Conservation (phyloP, 2,113 vertebrate species). For the Stegostoma tigrinum region DNA sequence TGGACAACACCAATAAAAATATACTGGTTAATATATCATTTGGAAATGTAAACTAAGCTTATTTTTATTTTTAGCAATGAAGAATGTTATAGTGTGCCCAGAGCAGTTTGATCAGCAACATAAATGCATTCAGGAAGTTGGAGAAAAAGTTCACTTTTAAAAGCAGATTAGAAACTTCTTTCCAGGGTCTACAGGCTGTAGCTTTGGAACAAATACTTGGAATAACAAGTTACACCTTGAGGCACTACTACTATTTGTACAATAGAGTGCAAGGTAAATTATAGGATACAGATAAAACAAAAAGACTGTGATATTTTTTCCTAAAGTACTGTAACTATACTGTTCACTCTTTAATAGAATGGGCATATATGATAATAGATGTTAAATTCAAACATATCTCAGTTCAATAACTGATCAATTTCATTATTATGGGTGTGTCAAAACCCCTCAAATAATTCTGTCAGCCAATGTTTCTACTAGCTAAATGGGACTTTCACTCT, state of each 20-base stretch:
- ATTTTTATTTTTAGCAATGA: not conserved
- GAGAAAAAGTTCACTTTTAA: not conserved
- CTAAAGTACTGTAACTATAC: not conserved
- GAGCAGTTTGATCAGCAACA: not conserved
- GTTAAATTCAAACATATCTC: not conserved
- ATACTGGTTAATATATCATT: not conserved
- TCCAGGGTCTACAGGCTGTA: not conserved
- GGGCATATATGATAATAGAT: not conserved
- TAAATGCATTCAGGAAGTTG: not conserved
- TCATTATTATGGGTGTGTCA: not conserved
- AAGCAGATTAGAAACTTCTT: not conserved
- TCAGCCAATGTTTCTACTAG: not conserved
- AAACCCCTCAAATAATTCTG: not conserved
- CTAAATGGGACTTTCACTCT: not conserved
- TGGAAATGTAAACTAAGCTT: not conserved
- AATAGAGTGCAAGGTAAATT: not conserved
- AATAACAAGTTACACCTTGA: not conserved
- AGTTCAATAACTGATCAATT: not conserved
- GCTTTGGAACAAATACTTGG: not conserved
- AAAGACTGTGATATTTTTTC: not conserved
- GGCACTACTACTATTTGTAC: not conserved
- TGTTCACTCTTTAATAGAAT: not conserved
- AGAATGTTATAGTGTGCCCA: not conserved
- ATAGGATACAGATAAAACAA: not conserved
- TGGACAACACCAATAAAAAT: conserved; percentile 7